Percentiles rank a stretch among this genome's conserved stretches.
These are phyloP conservation scores for Dascyllus trimaculatus DNA, from an alignment of 2,113 vertebrate species.

Conservation along the genomic window DNA sequence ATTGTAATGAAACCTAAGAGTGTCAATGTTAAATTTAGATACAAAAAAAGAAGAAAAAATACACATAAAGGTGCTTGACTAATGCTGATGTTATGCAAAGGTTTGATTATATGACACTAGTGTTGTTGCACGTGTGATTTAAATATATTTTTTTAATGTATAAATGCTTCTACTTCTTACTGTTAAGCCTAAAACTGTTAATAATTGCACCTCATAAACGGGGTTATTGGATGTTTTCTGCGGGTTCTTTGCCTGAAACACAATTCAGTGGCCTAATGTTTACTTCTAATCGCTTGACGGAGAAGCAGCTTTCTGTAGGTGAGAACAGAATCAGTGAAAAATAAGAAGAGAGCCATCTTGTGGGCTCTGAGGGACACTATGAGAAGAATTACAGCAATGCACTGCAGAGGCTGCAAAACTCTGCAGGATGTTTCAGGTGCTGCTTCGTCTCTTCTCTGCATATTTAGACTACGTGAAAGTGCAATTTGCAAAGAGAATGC, in stretches of 20 bases:
- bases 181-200: neutral
- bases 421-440: neutral
- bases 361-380: constrained; percentile 9
- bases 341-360: neutral
- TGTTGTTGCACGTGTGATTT: too few species aligned
- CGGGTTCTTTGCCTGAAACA: neutral
- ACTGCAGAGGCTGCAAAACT: neutral
- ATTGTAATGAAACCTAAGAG: neutral
- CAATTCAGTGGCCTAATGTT: neutral
- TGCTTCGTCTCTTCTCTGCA: too few species aligned
- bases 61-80: too few species aligned
- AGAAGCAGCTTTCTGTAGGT: neutral
- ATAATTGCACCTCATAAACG: neutral
- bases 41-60: too few species aligned
- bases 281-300: neutral
- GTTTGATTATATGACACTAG: too few species aligned
- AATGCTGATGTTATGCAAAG: too few species aligned
- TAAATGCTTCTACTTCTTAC: too few species aligned
- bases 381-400: neutral
- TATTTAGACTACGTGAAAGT: too few species aligned
- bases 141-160: too few species aligned
- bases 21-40: too few species aligned
- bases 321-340: neutral
- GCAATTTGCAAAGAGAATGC: too few species aligned
- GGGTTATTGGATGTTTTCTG: neutral